Percentiles rank a stretch among this genome's conserved stretches.
Evolutionary conservation across 2,888 invertebrate species (phyloP).

Genomic region (Harpalus rufipes): DNA sequence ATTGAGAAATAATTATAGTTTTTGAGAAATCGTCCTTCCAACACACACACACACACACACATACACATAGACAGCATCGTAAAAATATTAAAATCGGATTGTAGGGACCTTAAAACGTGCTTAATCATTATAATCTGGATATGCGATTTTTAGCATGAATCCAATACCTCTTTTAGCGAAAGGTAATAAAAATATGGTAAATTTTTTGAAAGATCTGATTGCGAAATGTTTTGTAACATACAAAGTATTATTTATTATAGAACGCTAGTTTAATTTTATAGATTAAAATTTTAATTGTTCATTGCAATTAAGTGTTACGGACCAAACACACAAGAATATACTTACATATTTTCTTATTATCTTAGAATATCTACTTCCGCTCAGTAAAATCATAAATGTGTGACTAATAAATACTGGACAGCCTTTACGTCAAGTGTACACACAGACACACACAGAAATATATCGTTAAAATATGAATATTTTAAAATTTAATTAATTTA

Average conservation of each 20-base stretch:
- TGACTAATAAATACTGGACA: slow-evolving; percentile 66
- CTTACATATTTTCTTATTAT: slow-evolving; percentile 65
- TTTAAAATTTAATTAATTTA: slow-evolving; percentile 44
- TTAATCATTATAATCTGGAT: too few species aligned
- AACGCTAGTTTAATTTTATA: slow-evolving; percentile 36
- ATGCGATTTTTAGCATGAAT: too few species aligned
- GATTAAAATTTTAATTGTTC: slow-evolving; percentile 58
- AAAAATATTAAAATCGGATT: background rate
- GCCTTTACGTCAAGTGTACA: slow-evolving; percentile 51
- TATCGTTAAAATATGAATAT: slow-evolving; percentile 50
- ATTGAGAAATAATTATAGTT: too few species aligned
- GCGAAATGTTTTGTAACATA: slow-evolving; percentile 30
- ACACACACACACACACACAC: background rate
- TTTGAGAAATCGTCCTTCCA: too few species aligned
- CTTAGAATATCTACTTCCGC: slow-evolving; percentile 66
- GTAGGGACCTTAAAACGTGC: background rate
- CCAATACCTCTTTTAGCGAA: too few species aligned
- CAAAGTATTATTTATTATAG: slow-evolving; percentile 14
- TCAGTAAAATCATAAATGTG: slow-evolving; percentile 66
- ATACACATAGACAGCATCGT: too few species aligned
- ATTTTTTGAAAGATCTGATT: background rate
- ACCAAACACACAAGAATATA: slow-evolving; percentile 49
- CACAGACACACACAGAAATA: slow-evolving; percentile 29
- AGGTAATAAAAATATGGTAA: too few species aligned
- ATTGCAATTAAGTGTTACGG: slow-evolving; percentile 55